Percentiles rank a stretch among this genome's conserved stretches.
phyloP scores from a whole-genome alignment of 2,888 invertebrate genomes.

The Lepeophtheirus nordmannii region DNA sequence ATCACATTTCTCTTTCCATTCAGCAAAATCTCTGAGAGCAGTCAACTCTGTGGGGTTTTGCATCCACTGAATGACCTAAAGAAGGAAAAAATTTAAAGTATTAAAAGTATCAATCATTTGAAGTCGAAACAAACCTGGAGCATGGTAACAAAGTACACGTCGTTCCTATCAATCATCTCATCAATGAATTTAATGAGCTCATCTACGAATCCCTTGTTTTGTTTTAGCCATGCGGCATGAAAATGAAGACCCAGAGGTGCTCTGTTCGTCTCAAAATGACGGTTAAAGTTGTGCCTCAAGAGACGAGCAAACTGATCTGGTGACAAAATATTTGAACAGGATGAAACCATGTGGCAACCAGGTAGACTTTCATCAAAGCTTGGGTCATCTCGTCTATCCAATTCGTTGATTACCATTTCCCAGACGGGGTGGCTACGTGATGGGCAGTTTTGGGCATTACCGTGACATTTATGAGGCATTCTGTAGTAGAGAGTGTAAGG shows the following conservation, averaged over 20 bases:
- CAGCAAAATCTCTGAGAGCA: slow-evolving; percentile 71
- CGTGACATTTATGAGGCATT: slow-evolving; percentile 88
- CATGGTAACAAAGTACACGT: slow-evolving; percentile 83
- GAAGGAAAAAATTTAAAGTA: neutral
- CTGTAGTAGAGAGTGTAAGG: slow-evolving; percentile 92
- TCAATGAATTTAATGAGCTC: slow-evolving; percentile 82
- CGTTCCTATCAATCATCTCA: slow-evolving; percentile 72
- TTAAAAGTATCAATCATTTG: neutral
- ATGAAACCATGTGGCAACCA: slow-evolving; percentile 82
- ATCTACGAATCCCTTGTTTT: slow-evolving; percentile 78
- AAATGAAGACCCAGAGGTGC: slow-evolving; percentile 69
- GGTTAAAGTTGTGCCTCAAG: slow-evolving; percentile 80
- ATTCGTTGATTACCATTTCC: slow-evolving; percentile 92
- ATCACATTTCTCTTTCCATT: slow-evolving; percentile 90
- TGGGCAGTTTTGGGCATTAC: slow-evolving; percentile 83
- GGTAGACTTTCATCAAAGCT: slow-evolving; percentile 82
- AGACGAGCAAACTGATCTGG: slow-evolving; percentile 40
- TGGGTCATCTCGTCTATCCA: slow-evolving; percentile 81
- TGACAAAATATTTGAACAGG: slow-evolving; percentile 64
- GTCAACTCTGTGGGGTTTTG: slow-evolving; percentile 78
- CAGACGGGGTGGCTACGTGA: slow-evolving; percentile 66
- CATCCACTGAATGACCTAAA: slow-evolving; percentile 83
- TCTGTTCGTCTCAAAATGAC: slow-evolving; percentile 79
- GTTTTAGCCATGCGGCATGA: slow-evolving; percentile 88
- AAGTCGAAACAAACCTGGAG: slow-evolving; percentile 41